Base-by-base conservation (phyloP, 2,888 invertebrate genomes). In the Rhamnusium bicolor region DNA sequence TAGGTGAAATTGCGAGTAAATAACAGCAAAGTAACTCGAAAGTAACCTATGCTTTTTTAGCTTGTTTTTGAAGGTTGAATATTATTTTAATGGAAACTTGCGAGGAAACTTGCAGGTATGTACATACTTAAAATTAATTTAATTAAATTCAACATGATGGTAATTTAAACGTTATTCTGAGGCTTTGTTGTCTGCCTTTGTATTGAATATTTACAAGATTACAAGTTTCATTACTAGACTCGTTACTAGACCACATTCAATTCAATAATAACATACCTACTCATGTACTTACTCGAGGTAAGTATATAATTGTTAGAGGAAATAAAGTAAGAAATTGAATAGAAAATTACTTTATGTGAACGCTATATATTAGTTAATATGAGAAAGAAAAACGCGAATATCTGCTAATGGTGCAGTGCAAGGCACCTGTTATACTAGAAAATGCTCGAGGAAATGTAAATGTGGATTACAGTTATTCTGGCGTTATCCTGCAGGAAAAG, bases 341-440 rank as follows among this genome's bases (percentile, higher is more conserved):
- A 61, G 51, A 56, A 67, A 67, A 71, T 67, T 71, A 67, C 46
- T 67, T 66, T 66, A 60, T 67, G 54, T 51, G 71, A 71, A 60
- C 61, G 53, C 66, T 61, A 66, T 71, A 66, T 71, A 67, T 60
- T 67, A 71, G 56, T 69, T 60, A 72, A 69, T 63, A 72, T 72
- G 62, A 46, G 58, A 69, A 69, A 72, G 46, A 62, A 72, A 67
- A 68, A 72, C 70, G 58, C 51, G 66, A 60, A 58, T 60, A 66
- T 66, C 3, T 49, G 69, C 65, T 72, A 72, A 74, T 74, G 69
- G 71, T 68, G 76, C 76, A 77, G 66, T 77, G 74, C 76, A 69
- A 72, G 69, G 63, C 74, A 76, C 72, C 76, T 76, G 76, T 75
- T 73, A 62, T 47, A 53, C 63, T 12, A 63, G 51, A 69, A 58